Conservation (phyloP, 2,797 vertebrate genomes). For the Scolopax rusticola region DNA sequence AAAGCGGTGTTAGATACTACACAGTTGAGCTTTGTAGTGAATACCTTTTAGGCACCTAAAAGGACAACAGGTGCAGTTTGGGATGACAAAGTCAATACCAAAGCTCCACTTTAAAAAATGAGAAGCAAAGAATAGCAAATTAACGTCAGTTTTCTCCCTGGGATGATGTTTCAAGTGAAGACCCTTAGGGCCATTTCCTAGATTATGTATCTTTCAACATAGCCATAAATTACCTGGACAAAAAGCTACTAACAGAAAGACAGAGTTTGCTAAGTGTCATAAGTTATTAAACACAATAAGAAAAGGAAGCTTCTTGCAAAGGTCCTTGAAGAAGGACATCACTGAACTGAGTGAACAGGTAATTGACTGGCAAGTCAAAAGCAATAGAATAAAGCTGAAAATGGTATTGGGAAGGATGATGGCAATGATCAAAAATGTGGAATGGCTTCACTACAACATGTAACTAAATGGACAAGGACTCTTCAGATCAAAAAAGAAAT, state of each 20-base stretch:
- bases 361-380: background rate
- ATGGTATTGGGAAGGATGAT: background rate
- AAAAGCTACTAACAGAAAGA: background rate
- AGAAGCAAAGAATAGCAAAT: background rate
- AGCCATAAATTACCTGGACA: background rate
- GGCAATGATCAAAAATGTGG: background rate
- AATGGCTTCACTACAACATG: background rate
- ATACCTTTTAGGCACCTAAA: background rate
- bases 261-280: background rate
- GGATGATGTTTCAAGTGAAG: background rate
- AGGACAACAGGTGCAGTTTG: background rate
- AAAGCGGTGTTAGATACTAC: background rate
- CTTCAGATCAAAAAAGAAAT: background rate
- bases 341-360: background rate
- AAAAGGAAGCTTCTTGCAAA: background rate
- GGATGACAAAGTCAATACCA: background rate
- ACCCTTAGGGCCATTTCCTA: background rate
- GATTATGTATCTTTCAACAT: background rate
- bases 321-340: background rate
- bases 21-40: background rate
- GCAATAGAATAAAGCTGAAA: background rate
- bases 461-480: background rate
- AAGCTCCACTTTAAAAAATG: background rate
- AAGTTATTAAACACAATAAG: background rate
- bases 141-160: background rate